Conservation (phyloP, 2,888 invertebrate species). For the Halictus ligatus region DNA sequence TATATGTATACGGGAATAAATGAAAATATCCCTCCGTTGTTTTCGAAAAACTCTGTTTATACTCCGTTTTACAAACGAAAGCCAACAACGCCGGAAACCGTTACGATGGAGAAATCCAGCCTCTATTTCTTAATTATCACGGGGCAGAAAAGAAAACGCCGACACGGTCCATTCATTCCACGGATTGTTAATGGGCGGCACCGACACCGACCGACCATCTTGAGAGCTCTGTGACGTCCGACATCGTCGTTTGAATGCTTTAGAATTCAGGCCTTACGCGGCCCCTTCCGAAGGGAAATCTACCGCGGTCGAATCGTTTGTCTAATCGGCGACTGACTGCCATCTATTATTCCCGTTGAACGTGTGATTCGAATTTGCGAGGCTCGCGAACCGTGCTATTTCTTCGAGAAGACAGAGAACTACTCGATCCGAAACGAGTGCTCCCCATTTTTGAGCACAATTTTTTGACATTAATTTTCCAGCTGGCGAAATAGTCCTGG, state of each 20-base stretch:
- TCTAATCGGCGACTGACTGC: not conserved
- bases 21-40: constrained; percentile 23
- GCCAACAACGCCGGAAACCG: not conserved
- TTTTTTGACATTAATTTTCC: not conserved
- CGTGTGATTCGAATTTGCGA: not conserved
- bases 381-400: not conserved
- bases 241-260: constrained; percentile 73
- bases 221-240: constrained; percentile 30
- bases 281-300: constrained; percentile 56
- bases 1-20: constrained; percentile 12
- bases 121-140: constrained; percentile 73
- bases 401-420: not conserved
- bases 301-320: constrained; percentile 14
- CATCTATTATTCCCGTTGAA: not conserved
- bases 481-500: not conserved
- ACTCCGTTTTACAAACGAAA: not conserved
- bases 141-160: constrained; percentile 53
- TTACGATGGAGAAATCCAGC: constrained; percentile 8
- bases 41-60: not conserved
- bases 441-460: not conserved
- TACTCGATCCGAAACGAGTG: not conserved
- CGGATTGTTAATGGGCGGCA: constrained; percentile 70
- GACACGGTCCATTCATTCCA: constrained; percentile 72
- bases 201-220: constrained; percentile 5
- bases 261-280: constrained; percentile 73